Base-by-base conservation (phyloP, 2,888 invertebrate species). In the Eilema griseolum region DNA sequence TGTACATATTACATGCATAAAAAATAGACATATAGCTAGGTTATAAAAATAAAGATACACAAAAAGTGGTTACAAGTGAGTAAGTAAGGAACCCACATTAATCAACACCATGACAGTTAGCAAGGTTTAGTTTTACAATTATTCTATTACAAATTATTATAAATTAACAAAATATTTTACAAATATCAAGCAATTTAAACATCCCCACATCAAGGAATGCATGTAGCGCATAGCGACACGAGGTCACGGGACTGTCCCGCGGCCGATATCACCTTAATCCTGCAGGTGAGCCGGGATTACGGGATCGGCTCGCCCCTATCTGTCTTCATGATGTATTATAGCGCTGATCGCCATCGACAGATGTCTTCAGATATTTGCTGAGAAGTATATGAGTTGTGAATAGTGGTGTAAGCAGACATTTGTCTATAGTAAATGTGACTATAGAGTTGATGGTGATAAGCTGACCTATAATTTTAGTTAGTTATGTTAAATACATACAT, bases 321-420 rank as follows among this genome's bases (percentile, higher is more conserved):
- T 85, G 84, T 92, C 93, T 89, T 89, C 85, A 87, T 93, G 92
- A 93, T 89, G 86, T 90, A 93, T 93, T 88, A 87, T 87, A 79
- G 85, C 80, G 81, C 78, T 76, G 85, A 90, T 76, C 82, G 80
- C 78, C 74, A 89, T 90, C 84, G 93, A 92, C 93, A 92, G 85
- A 85, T 89, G 90, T 91, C 89, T 82, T 83, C 82, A 81, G 74
- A 60, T 72, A 74, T 80, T 79, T 69, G 68, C 57, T 70, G 69
- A 67, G 33, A 20, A 12, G 12, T 12, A 33, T 24, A 1, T 14
- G 41, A 62, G 37, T 20, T 28, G 3, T 41, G 46, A 46, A 37
- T 2, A 0, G 33, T n/a, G 31, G 11, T 61, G 23, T 23, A 12
- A 14, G 52, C 31, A 64, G 7, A 66, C 65, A 26, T 56, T 24